Conservation (phyloP, 2,888 invertebrate genomes). For the Conistra vaccinii region DNA sequence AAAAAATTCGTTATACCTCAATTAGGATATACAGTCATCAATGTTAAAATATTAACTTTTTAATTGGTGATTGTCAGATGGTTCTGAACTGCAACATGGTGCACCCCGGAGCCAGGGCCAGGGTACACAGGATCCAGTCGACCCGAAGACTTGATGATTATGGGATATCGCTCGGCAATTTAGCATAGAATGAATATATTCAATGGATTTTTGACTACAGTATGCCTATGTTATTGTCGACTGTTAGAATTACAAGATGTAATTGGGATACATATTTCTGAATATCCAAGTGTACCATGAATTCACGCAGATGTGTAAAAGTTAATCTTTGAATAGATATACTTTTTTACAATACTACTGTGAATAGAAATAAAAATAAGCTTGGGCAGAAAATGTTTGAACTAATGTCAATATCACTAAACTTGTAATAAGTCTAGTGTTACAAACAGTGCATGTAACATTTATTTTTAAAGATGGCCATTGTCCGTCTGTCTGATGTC, state of each 20-base stretch:
- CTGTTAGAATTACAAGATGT: conserved; percentile 31
- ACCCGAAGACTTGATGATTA: conserved; percentile 68
- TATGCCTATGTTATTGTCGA: conserved; percentile 39
- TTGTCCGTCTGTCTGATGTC: conserved; percentile 49
- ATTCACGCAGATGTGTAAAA: conserved; percentile 21
- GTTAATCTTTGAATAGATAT: conserved; percentile 20
- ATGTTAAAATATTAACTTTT: conserved; percentile 62
- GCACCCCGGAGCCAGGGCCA: conserved; percentile 61
- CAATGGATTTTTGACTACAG: conserved; percentile 13
- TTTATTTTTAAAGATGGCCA: conserved; percentile 23
- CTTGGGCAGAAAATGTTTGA: conserved; percentile 23
- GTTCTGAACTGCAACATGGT: conserved; percentile 65
- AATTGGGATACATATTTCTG: conserved; percentile 9
- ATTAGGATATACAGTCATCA: conserved; percentile 34
- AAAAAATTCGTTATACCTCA: conserved; percentile 13
- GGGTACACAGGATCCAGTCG: conserved; percentile 63
- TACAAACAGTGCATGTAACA: conserved; percentile 22
- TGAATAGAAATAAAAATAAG: conserved; percentile 13
- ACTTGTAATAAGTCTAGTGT: conserved; percentile 39
- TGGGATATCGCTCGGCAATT: conserved; percentile 47
- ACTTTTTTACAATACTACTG: conserved; percentile 25
- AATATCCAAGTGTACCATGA: neutral
- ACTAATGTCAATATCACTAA: conserved; percentile 38
- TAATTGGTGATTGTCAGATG: conserved; percentile 68
- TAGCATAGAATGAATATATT: conserved; percentile 33